phyloP scores from a whole-genome alignment of 2,888 invertebrate genomes.

The Aspidiotus destructor region DNA sequence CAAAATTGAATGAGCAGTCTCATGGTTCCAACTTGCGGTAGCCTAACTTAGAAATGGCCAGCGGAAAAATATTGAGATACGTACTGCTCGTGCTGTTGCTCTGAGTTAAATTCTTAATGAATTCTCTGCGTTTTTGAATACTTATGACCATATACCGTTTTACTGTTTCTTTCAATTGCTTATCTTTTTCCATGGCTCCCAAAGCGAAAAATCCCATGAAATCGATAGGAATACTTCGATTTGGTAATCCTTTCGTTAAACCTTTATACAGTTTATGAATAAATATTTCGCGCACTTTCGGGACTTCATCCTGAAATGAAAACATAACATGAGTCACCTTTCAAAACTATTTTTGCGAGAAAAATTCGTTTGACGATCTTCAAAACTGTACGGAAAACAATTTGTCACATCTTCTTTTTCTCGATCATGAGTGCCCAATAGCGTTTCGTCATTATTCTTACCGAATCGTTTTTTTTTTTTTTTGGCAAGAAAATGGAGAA shows the following conservation, averaged over 20 bases:
- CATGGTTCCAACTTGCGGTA: not conserved
- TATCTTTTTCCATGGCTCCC: conserved; percentile 78
- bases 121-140: conserved; percentile 79
- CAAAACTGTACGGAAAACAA: no score
- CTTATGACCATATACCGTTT: conserved; percentile 79
- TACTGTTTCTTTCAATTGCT: conserved; percentile 57
- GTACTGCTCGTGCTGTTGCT: conserved; percentile 41
- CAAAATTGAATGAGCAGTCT: no score
- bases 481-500: no score
- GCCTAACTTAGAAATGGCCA: not conserved
- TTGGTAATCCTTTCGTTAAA: conserved; percentile 67
- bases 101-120: conserved; percentile 71
- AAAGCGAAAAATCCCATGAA: conserved; percentile 94
- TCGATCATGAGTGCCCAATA: no score
- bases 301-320: conserved; percentile 51
- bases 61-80: conserved; percentile 3
- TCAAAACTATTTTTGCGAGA: not conserved
- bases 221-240: conserved; percentile 84
- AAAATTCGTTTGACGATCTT: no score
- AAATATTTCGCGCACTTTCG: conserved; percentile 80
- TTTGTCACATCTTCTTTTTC: no score
- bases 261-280: conserved; percentile 89
- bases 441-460: no score
- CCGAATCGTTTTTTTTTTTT: no score
- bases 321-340: not conserved